Evolutionary conservation across 2,888 invertebrate species (phyloP), one percentile per base, ranked within the genome.

Genomic region (Mechanitis mazaeus): DNA sequence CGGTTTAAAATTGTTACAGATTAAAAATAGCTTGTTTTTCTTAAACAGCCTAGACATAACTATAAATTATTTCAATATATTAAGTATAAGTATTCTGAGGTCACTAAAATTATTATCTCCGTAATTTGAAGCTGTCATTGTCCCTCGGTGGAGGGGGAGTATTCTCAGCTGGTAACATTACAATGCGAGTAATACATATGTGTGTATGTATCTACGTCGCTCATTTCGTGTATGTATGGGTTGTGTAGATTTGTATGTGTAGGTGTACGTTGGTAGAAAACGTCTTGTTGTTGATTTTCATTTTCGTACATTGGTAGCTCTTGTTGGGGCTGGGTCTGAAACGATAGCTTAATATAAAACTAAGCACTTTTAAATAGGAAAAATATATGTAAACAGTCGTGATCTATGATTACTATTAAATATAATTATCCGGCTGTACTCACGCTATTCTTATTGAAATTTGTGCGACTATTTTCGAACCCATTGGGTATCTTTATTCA

Each of bases 251-350:
- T 61, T 3, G 46, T 7, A 33, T 47, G 46, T n/a, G 57, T 28
- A 38, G 74, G 69, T n/a, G 66, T 35, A 31, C 73, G 83, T 20
- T 85, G 87, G 65, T 87, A 87, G 58, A 84, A 84, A 12, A 70
- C 68, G 11, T 74, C 50, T 0, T 81, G 77, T 45, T 75, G 64
- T 4, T 64, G 69, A 28, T 46, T 33, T 38, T 59, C 61, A 3
- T 47, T 28, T 9, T 60, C 55, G 7, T 54, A 45, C 11, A 45
- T 7, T 1, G 58, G 64, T 54, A 59, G n/a, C 33, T 64, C 64
- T 50, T 60, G 64, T 12, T 56, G 66, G 31, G 5, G n/a, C 12
- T 9, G 9, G 47, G 47, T 57, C 64, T 64, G 61, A 12, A 55
- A 47, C 20, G 31, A 42, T 42, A 3, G 1, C 38, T 38, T 1